Conservation (phyloP, 2,113 vertebrate genomes). For the Haplochromis vanheusdeni region DNA sequence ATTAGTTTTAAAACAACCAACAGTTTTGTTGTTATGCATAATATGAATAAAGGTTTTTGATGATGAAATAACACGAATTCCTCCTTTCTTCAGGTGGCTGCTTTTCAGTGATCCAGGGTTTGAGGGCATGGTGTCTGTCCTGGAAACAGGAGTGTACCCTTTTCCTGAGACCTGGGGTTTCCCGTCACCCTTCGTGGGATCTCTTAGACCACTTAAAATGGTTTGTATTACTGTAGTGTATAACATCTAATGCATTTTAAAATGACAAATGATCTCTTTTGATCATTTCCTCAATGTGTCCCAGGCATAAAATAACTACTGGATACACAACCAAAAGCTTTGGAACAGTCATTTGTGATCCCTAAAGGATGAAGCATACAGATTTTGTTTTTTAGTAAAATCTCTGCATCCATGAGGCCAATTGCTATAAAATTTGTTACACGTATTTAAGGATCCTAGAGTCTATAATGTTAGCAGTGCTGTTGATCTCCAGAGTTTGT, state of each 20-base stretch:
- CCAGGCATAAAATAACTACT: not conserved
- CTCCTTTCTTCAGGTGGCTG: slow-evolving; percentile 77
- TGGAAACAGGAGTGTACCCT: slow-evolving; percentile 85
- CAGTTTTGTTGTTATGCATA: not conserved
- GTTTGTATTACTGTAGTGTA: slow-evolving; percentile 56
- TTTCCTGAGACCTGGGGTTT: slow-evolving; percentile 85
- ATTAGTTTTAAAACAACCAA: not conserved
- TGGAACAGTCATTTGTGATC: not conserved
- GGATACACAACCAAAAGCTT: not conserved
- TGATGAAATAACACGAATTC: not conserved
- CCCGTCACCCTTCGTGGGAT: slow-evolving; percentile 79
- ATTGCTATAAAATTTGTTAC: not conserved
- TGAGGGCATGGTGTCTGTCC: slow-evolving; percentile 79
- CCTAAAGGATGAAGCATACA: not conserved
- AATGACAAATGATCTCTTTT: not conserved
- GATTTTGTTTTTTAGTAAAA: not conserved
- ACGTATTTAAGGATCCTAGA: not conserved
- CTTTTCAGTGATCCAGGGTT: slow-evolving; percentile 88
- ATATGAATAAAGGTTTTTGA: not conserved
- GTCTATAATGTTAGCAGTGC: not conserved
- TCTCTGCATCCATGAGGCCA: not conserved
- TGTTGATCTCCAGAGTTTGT: not conserved
- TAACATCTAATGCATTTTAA: not conserved
- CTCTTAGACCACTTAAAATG: slow-evolving; percentile 87
- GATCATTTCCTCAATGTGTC: not conserved